A percentile compares a stretch with the other conserved stretches of the same genome.
phyloP scores from a whole-genome alignment of 1,140 invertebrate species.

The Leptinotarsa defecta region DNA sequence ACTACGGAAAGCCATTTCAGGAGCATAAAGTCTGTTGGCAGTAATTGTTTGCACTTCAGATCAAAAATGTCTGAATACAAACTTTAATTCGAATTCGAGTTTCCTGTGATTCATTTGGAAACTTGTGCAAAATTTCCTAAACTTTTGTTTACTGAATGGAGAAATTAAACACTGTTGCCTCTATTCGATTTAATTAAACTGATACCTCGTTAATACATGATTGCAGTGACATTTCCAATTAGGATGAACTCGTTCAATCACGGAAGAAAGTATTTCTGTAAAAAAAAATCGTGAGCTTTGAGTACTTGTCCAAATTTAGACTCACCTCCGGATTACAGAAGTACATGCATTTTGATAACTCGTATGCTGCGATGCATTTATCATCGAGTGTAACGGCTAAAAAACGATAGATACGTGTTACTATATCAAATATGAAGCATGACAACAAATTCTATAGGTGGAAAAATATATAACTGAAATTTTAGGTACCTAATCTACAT shows the following conservation, averaged over 20 bases:
- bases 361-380: slow-evolving; percentile 41
- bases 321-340: slow-evolving; percentile 38
- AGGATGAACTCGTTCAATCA: background rate
- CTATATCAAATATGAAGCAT: too few species aligned
- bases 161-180: background rate
- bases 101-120: too few species aligned
- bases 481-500: too few species aligned
- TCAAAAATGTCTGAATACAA: too few species aligned
- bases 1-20: too few species aligned
- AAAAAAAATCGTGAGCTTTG: background rate
- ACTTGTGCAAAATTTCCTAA: too few species aligned
- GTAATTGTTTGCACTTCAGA: too few species aligned
- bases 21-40: too few species aligned
- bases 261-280: slow-evolving; percentile 25
- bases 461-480: too few species aligned
- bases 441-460: too few species aligned
- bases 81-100: too few species aligned
- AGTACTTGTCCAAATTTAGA: background rate
- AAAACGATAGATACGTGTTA: slow-evolving; percentile 1
- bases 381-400: slow-evolving; percentile 40
- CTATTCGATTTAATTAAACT: slow-evolving; percentile 2
- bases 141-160: too few species aligned
- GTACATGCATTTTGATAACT: slow-evolving; percentile 45
- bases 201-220: background rate
- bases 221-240: background rate